Base-by-base conservation (phyloP, 2,113 vertebrate genomes). In the Gnathonemus longibarbis region DNA sequence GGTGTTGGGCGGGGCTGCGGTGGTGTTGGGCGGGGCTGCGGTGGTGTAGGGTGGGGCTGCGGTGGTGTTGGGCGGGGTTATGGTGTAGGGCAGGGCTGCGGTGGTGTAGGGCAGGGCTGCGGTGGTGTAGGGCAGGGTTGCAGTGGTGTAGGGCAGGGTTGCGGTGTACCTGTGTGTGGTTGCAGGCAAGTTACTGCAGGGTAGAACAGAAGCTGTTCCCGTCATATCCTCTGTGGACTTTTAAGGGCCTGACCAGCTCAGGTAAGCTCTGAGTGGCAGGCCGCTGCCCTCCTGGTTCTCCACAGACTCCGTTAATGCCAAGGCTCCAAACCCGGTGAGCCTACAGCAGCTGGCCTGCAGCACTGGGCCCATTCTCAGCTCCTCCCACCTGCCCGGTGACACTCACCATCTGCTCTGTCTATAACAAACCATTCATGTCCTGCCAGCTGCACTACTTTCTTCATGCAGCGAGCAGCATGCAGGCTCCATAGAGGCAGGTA, bases 401-500 rank as follows among this genome's bases (percentile, higher is more conserved):
- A 95, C 91, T 90, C 93, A 89, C 96, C 95, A 95, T 96, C 96
- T 96, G 95, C 93, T 94, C 62, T 94, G 91, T 95, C 93, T 93
- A 95, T 92, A n/a, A n/a, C 17, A 95, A 93, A 91, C 53, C 92
- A 91, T 93, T 93, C 93, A 94, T 92, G 89, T 90, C 89, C 92
- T 92, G 92, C 91, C 92, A 93, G 91, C 90, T 89, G 1, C 83
- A n/a, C 83, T 48, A 3, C 21, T 85, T 77, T 86, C 74, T 88
- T 88, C 49, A 88, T 90, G 52, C 89, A 85, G 53, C 53, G 45
- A 56, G 39, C 88, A 77, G 45, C 45, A 58, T 88, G 85, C 52
- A 84, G 46, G 58, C 88, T 27, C 3, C 35, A 17, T 17, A 42
- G 74, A 17, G 5, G 74, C 74, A 35, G 74, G 35, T 80, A 80